These are phyloP conservation scores for Platygyra sinensis DNA, from an alignment of 64 coral and sea anemone genomes.

Conservation along the genomic window DNA sequence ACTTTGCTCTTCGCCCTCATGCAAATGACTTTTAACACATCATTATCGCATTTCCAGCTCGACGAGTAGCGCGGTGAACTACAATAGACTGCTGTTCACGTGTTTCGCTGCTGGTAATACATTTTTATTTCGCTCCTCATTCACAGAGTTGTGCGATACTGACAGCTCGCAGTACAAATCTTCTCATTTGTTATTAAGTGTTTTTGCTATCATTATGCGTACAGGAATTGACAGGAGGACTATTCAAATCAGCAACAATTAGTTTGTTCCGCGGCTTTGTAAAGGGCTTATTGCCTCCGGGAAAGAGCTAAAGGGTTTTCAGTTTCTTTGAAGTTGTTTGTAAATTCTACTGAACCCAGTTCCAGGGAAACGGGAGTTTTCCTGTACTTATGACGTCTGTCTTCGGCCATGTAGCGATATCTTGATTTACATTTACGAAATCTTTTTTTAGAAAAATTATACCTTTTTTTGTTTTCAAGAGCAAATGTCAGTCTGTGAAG, in stretches of 20 bases:
- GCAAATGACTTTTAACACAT: slow-evolving; percentile 22
- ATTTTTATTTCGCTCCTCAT: too few relatives aligned
- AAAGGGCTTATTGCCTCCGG: background rate
- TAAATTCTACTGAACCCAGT: background rate
- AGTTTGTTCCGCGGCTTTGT: background rate
- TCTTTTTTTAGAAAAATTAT: background rate
- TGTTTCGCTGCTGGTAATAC: too few relatives aligned
- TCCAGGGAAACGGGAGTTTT: background rate
- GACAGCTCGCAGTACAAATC: background rate
- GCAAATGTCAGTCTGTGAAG: background rate
- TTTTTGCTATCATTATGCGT: background rate
- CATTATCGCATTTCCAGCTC: background rate
- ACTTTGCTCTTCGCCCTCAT: background rate
- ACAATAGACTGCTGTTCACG: background rate
- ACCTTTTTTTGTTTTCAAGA: background rate
- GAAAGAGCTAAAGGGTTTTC: background rate
- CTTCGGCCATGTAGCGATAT: background rate
- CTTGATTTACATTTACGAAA: background rate
- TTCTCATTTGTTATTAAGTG: background rate
- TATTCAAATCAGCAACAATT: background rate
- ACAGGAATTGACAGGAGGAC: background rate
- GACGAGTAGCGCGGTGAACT: background rate
- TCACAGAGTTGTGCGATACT: background rate
- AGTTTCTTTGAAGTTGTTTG: background rate
- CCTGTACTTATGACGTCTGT: background rate